Base-by-base conservation (phyloP, 2,113 vertebrate genomes). In the Ornithorhynchus anatinus region DNA sequence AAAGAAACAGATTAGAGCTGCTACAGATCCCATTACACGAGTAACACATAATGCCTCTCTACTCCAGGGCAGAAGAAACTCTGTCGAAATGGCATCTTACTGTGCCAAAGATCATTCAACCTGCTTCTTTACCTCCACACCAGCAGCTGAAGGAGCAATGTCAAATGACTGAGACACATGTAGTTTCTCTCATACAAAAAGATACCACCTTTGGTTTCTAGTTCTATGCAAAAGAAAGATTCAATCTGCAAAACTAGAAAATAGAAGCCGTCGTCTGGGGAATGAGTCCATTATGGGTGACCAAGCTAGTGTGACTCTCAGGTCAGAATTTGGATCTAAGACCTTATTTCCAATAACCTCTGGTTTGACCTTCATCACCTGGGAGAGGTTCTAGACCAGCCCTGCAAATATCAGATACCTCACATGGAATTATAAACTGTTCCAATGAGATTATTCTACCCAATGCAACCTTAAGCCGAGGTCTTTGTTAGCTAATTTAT, bases 371-470 rank as follows among this genome's bases (percentile, higher is more conserved):
- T 29, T 25, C 8, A 17, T 23, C 47, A 27, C 47, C 15, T 5
- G 1, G 25, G 44, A 47, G 44, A 25, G 27, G 23, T 14, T 25
- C 44, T 13, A 7, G 44, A 27, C 25, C 47, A 27, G 25, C 19
- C 47, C 47, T 27, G n/a, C n/a, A n/a, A n/a, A n/a, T n/a, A n/a
- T n/a, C n/a, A n/a, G n/a, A n/a, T n/a, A n/a, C n/a, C 72, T 73
- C 37, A 72, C 59, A 50, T 67, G 83, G 57, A 65, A 75, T 74
- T 61, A 42, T 37, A 50, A 53, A 36, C 25, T 44, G 54, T 43
- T 70, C 53, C 51, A 70, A 89, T 73, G 78, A 79, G 86, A 82
- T 81, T 69, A 79, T 69, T 57, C 53, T 35, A 80, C 9, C 47
- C 52, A 69, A 72, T 73, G 79, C 77, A 85, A 66, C 77, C 69